Evolutionary conservation across 2,797 vertebrate genomes (phyloP).

Genomic region (Pseudopleuronectes americanus): DNA sequence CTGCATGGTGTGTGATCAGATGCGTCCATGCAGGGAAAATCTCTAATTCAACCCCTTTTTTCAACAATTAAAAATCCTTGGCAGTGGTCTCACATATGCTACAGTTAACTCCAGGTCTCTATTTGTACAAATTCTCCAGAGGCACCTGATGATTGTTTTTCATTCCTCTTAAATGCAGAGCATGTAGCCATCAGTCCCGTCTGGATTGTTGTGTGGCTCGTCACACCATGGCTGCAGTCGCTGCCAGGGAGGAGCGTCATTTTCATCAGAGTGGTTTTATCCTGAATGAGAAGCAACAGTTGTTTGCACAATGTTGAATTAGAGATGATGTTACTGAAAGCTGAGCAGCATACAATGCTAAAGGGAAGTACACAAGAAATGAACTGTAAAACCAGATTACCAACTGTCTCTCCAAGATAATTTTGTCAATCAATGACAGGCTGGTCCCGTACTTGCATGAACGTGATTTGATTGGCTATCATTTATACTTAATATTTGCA

Average conservation of each 20-base stretch:
- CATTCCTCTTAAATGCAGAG: background rate
- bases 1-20: constrained; percentile 39
- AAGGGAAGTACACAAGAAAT: too few species aligned
- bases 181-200: background rate
- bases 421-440: too few species aligned
- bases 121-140: background rate
- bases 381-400: too few species aligned
- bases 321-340: too few species aligned
- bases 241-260: background rate
- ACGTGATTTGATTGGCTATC: too few species aligned
- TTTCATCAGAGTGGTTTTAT: constrained; percentile 9
- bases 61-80: background rate
- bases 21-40: constrained; percentile 12
- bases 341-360: too few species aligned
- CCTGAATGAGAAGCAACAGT: background rate
- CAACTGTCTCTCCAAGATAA: too few species aligned
- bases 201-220: background rate
- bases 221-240: background rate
- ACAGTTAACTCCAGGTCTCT: background rate
- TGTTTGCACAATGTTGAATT: too few species aligned
- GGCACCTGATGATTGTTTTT: background rate
- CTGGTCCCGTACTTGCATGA: too few species aligned
- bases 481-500: too few species aligned
- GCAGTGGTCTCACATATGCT: background rate
- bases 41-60: background rate